A percentile compares a stretch with the other conserved stretches of the same genome.
Evolutionary conservation across 2,797 vertebrate genomes (phyloP).

Genomic region (Typhlichthys subterraneus): DNA sequence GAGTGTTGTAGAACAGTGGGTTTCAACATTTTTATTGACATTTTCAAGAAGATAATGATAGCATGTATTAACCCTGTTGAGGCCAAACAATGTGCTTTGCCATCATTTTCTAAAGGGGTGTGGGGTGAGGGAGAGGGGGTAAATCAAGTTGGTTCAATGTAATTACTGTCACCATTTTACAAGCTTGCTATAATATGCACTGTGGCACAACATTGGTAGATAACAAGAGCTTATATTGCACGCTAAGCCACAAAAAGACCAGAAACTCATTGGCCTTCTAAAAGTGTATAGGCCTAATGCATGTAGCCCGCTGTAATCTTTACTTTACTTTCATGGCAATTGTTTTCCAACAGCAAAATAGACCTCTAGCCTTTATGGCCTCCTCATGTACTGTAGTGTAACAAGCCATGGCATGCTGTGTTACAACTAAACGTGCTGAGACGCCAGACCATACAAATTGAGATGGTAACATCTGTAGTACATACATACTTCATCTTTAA

Average conservation of each 20-base stretch:
- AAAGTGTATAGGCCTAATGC: too few species aligned
- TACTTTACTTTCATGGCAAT: too few species aligned
- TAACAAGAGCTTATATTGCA: constrained; percentile 22
- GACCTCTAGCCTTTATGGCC: too few species aligned
- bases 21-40: constrained; percentile 30
- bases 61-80: too few species aligned
- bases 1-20: constrained; percentile 25
- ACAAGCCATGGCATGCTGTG: too few species aligned
- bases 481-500: constrained; percentile 56
- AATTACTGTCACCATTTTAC: constrained; percentile 32
- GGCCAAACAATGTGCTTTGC: constrained; percentile 5
- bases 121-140: background rate
- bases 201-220: constrained; percentile 53
- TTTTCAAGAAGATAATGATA: constrained; percentile 34
- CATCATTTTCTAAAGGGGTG: background rate
- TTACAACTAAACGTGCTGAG: too few species aligned
- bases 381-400: too few species aligned
- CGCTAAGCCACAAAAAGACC: too few species aligned
- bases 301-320: too few species aligned
- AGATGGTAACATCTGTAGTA: constrained; percentile 17
- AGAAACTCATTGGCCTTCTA: too few species aligned
- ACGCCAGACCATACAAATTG: too few species aligned
- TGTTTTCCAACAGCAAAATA: too few species aligned
- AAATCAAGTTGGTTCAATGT: constrained; percentile 11
- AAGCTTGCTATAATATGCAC: constrained; percentile 45